Conservation (phyloP, 2,888 invertebrate species). For the Platycnemis pennipes region DNA sequence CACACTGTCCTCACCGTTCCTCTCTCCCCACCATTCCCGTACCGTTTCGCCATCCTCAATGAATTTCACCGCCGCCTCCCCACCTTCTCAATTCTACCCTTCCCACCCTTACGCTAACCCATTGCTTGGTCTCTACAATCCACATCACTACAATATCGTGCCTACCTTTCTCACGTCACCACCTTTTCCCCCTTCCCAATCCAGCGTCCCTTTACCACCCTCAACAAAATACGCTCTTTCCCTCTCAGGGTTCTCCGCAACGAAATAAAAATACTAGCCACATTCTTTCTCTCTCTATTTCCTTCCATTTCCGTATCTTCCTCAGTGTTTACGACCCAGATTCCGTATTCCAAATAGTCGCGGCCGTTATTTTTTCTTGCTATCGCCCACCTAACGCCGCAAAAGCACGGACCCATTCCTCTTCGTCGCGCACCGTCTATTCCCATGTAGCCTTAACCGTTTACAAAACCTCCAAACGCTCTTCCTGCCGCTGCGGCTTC, state of each 20-base stretch:
- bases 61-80: background rate
- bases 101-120: background rate
- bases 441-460: background rate
- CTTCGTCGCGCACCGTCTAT: background rate
- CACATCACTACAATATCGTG: background rate
- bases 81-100: background rate
- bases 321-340: constrained; percentile 56
- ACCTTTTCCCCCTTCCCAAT: background rate
- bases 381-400: background rate
- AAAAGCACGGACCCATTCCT: background rate
- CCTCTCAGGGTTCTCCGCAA: background rate
- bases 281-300: background rate
- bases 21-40: background rate
- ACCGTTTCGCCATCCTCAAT: background rate
- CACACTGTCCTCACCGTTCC: background rate
- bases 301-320: background rate
- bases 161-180: background rate
- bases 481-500: background rate
- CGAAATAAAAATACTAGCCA: background rate
- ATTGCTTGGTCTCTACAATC: background rate
- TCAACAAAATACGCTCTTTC: background rate
- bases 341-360: constrained; percentile 38
- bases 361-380: background rate
- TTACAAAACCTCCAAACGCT: background rate
- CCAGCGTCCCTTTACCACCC: background rate